Base-by-base conservation (phyloP, 2,888 invertebrate species). In the Tetragonula carbonaria region DNA sequence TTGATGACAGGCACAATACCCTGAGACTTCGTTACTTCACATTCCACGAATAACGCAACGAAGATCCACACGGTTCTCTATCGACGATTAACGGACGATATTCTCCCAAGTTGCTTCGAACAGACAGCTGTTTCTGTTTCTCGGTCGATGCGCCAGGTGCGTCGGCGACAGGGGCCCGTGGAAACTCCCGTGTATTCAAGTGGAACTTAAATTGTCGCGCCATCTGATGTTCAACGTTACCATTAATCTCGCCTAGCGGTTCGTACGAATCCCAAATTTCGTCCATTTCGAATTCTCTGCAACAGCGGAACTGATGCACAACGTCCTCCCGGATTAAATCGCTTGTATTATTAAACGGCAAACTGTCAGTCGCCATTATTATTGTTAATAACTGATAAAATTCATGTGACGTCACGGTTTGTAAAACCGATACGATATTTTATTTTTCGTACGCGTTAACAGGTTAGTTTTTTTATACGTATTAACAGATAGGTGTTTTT, bases 41-140 rank as follows among this genome's bases (percentile, higher is more conserved):
- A 75, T 75, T 74, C 76, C 82, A 86, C 86, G 38, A 76, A 63
- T 59, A 79, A 74, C 65, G 78, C 57, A 55, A 74, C 65, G 14
- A 77, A 59, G 66, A 82, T 84, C 84, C 72, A 78, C 66, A 63
- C 73, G 62, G 59, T 78, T 84, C 77, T 67, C 65, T 75, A 85
- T 82, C 78, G 79, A 82, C 81, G 78, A 75, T 78, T 75, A 86
- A 86, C 80, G 73, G 38, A 80, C 70, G 63, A 83, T 83, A 86
- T 74, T 71, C 77, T 68, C 45, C 65, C 45, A 82, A 84, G 74
- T 83, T 80, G 71, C 80, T 59, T 78, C 62, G 51, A 79, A 85
- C 74, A 88, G 91, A 92, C 93, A 93, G 93, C 93, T 93, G 93
- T 93, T 93, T 90, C 87, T 90, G 93, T 93, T 93, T 90, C 87